These are phyloP conservation scores for Lochmaea capreae DNA, from an alignment of 2,888 invertebrate genomes.

Conservation along the genomic window DNA sequence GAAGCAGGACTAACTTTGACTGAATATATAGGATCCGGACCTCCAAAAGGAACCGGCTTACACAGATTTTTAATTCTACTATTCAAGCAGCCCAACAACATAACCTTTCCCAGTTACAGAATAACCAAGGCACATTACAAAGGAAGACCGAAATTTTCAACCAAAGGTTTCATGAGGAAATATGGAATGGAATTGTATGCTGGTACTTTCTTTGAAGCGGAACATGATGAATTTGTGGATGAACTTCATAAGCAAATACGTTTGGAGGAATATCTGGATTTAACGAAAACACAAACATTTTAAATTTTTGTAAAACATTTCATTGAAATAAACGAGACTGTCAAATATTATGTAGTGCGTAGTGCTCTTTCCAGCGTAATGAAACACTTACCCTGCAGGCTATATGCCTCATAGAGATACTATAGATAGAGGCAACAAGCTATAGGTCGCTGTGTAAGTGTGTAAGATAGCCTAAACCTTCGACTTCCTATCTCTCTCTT, in stretches of 20 bases:
- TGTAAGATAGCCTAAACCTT: too few species aligned
- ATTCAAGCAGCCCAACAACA: conserved; percentile 58
- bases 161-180: conserved; percentile 81
- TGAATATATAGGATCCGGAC: conserved; percentile 77
- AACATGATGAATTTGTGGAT: conserved; percentile 91
- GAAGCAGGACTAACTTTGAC: conserved; percentile 68
- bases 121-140: conserved; percentile 63
- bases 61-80: conserved; percentile 80
- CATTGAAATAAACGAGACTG: not conserved
- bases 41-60: conserved; percentile 77
- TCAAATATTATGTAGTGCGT: too few species aligned
- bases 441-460: too few species aligned
- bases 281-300: not conserved
- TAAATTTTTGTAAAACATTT: not conserved
- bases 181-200: conserved; percentile 86
- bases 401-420: too few species aligned
- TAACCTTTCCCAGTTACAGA: conserved; percentile 54
- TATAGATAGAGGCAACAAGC: too few species aligned
- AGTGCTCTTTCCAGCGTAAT: too few species aligned
- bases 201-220: conserved; percentile 88
- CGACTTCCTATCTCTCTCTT: too few species aligned
- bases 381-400: too few species aligned
- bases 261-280: not conserved
- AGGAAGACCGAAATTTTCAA: conserved; percentile 73
- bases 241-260: conserved; percentile 60